Evolutionary conservation across 2,113 vertebrate species (phyloP), one percentile per base, ranked within the genome.

Genomic region (Todiramphus saurophagus): DNA sequence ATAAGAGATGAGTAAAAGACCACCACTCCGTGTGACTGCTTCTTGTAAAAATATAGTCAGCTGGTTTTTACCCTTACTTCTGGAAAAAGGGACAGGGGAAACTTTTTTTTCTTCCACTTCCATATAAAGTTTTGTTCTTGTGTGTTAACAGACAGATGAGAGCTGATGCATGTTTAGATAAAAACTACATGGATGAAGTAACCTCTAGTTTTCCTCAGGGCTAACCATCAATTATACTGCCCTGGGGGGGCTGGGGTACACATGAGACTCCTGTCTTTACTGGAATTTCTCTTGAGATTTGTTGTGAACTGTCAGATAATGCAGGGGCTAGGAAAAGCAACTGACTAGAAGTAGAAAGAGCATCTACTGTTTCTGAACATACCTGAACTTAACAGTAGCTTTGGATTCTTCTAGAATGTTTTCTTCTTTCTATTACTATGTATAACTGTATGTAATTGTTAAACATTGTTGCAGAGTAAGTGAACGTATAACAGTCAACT

Each of bases 231-330:
- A 0, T 27, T 67, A 13, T 46, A 39, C 20, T 59, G 7, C 1
- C 2, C 8, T 46, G 41, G 9, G 10, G 14, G 21, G 1, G 3
- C 1, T 39, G 13, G 2, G 37, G 4, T 35, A 10, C 43, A 4
- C 4, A 2, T n/a, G 20, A 23, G 25, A 28, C 60, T 35, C 33
- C 66, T 72, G 35, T 64, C 39, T 82, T 74, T 48, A 27, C 51
- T 48, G 30, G 62, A 85, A 39, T 72, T 59, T 87, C 23, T 53
- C 51, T 59, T 39, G 37, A 72, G 27, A 33, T 64, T 20, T 43
- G 20, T 74, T 79, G 62, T 4, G 1, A 79, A 33, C 35, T 72
- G 24, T 48, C 30, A 58, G 82, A 59, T 67, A 81, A 41, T 31
- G 37, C 8, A 63, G 43, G 60, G 46, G 33, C 39, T 87, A 37